These are phyloP conservation scores for Lepisosteus oculatus DNA, from an alignment of 2,113 vertebrate species.

Conservation along the genomic window DNA sequence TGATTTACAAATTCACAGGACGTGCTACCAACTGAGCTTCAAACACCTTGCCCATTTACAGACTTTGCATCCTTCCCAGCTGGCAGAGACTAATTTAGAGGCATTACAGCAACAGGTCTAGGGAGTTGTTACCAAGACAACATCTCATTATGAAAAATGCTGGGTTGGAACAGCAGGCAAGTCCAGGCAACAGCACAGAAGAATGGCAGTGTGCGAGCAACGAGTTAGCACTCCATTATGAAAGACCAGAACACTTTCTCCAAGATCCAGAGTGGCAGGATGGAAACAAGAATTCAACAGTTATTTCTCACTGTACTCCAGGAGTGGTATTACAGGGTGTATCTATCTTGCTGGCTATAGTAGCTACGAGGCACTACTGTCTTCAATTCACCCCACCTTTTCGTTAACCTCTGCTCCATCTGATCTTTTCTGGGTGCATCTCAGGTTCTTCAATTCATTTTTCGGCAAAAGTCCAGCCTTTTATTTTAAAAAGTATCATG, in stretches of 20 bases:
- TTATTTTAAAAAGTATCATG: background rate
- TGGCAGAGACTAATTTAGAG: slow-evolving; percentile 28
- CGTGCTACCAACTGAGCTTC: too few relatives aligned
- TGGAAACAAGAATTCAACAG: background rate
- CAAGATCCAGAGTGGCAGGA: background rate
- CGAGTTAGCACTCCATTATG: slow-evolving; percentile 26
- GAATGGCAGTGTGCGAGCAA: background rate
- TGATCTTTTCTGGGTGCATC: background rate
- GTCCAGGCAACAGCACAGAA: slow-evolving; percentile 1
- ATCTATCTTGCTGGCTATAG: background rate
- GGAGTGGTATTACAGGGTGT: too few relatives aligned
- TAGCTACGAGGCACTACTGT: background rate
- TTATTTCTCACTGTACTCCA: background rate
- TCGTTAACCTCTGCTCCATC: background rate
- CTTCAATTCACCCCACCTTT: background rate
- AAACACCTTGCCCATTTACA: too few relatives aligned
- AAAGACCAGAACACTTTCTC: slow-evolving; percentile 18
- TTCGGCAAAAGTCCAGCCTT: background rate
- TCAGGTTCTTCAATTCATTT: background rate
- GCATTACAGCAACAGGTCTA: slow-evolving; percentile 46
- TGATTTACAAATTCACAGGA: too few relatives aligned
- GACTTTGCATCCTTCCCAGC: background rate
- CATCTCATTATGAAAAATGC: slow-evolving; percentile 31
- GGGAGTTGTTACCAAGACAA: slow-evolving; percentile 46
- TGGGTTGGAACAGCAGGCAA: slow-evolving; percentile 1